Conservation (phyloP, 2,888 invertebrate species). For the Ectemnius continuus region DNA sequence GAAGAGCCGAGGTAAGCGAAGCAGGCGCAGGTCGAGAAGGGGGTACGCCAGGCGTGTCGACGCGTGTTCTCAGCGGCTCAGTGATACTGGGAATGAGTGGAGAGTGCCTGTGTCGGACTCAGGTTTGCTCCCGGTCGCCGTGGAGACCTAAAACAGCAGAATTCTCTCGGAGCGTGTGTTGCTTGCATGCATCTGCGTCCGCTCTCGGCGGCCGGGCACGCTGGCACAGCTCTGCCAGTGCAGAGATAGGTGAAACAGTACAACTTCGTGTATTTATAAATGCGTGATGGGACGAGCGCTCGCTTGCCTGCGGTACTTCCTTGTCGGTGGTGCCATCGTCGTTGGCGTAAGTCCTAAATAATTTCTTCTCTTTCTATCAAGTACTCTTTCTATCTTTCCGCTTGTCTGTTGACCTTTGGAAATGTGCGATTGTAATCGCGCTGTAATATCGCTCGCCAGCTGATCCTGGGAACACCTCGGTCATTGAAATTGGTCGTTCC, state of each 20-base stretch:
- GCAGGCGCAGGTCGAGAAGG: constrained; percentile 4
- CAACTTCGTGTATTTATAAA: constrained; percentile 13
- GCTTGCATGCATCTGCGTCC: too few relatives aligned
- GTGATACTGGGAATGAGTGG: constrained; percentile 30
- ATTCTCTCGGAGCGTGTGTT: too few relatives aligned
- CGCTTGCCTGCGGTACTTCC: constrained; percentile 66
- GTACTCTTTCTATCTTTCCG: too few relatives aligned
- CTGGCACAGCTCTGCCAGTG: too few relatives aligned
- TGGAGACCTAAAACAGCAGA: constrained; percentile 26
- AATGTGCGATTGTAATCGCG: too few relatives aligned
- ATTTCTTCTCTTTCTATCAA: too few relatives aligned
- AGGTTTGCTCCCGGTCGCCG: constrained; percentile 47
- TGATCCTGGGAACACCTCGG: too few relatives aligned
- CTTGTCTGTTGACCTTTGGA: too few relatives aligned
- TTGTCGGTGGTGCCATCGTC: constrained; percentile 63
- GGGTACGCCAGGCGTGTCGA: background rate
- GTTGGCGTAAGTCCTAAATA: constrained; percentile 66
- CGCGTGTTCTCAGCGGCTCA: constrained; percentile 11
- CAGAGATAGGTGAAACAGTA: constrained; percentile 11
- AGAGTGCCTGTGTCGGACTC: background rate
- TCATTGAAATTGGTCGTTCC: too few relatives aligned
- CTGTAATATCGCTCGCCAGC: too few relatives aligned
- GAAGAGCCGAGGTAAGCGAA: background rate
- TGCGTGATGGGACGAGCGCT: constrained; percentile 61
- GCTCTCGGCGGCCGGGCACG: too few relatives aligned